Base-by-base conservation (phyloP, 1,140 invertebrate species). In the Argopecten irradians region DNA sequence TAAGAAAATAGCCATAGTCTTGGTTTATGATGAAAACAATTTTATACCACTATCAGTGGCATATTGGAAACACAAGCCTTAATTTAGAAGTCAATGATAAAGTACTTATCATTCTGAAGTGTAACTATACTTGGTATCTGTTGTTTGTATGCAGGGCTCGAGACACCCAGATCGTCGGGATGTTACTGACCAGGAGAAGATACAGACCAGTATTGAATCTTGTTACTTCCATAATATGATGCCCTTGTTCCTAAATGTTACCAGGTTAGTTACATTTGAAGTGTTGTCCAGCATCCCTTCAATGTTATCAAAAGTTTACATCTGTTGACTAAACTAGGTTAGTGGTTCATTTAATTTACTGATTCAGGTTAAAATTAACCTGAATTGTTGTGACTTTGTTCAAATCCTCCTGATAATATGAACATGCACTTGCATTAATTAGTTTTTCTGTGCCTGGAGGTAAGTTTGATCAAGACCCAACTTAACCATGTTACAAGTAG, bases 231-330 rank as follows among this genome's bases (percentile, higher is more conserved):
- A 94, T 87, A 93, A 94, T 89, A 89, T 94, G 84, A 94, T 94
- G 93, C 94, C 94, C 39, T 88, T 94, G 13, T 95, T 95, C 83
- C 91, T 95, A 55, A 95, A 95, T 88, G 92, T 95, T 34, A 94
- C 93, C 16, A 93, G 94, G 94, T 94, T 89, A 86, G 83, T 71
- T 28, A 16, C 28, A 28, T 19, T 2, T 55, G 7, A n/a, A n/a
- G n/a, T n/a, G n/a, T n/a, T n/a, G n/a, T n/a, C n/a, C n/a, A n/a
- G n/a, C n/a, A n/a, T n/a, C n/a, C n/a, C n/a, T n/a, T n/a, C n/a
- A n/a, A n/a, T n/a, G n/a, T n/a, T n/a, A n/a, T n/a, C n/a, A 71
- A 1, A 71, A 71, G 32, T 71, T 5, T 11, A 71, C 55, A 71
- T 71, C 32, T 71, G 5, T n/a, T 19, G 9, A n/a, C 32, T 71